A percentile compares a stretch with the other conserved stretches of the same genome.
phyloP scores from a whole-genome alignment of 2,888 invertebrate genomes.

The Agapostemon virescens region DNA sequence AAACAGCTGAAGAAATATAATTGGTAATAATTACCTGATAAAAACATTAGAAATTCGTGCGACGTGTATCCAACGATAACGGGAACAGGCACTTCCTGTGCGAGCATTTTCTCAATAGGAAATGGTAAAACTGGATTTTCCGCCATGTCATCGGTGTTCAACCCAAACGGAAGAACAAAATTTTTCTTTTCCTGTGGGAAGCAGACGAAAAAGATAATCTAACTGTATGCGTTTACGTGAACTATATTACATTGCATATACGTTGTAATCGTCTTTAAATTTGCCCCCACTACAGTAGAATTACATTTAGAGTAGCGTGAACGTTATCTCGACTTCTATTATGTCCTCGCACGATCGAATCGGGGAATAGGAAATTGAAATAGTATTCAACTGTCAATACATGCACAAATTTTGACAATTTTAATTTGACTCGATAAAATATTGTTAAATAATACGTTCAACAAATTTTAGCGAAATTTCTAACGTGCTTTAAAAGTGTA shows the following conservation, averaged over 20 bases:
- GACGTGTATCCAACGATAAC: conserved; percentile 81
- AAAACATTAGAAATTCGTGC: conserved; percentile 53
- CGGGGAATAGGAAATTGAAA: not conserved
- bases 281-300: not conserved
- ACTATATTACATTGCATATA: not conserved
- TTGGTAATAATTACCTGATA: conserved; percentile 40
- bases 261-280: not conserved
- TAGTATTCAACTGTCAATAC: not conserved
- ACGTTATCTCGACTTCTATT: not conserved
- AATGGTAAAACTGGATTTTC: conserved; percentile 67
- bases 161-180: conserved; percentile 21
- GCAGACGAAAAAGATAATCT: not conserved
- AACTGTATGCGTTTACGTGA: not conserved
- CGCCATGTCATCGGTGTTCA: conserved; percentile 45
- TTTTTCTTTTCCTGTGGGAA: not conserved
- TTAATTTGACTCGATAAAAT: not conserved
- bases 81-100: conserved; percentile 79
- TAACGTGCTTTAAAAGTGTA: too few species aligned
- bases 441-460: not conserved
- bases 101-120: conserved; percentile 73
- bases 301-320: not conserved
- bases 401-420: not conserved
- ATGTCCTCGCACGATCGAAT: not conserved
- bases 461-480: too few species aligned
- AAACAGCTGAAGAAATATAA: not conserved